phyloP scores from a whole-genome alignment of 2,888 invertebrate species.

The Idaea straminata region DNA sequence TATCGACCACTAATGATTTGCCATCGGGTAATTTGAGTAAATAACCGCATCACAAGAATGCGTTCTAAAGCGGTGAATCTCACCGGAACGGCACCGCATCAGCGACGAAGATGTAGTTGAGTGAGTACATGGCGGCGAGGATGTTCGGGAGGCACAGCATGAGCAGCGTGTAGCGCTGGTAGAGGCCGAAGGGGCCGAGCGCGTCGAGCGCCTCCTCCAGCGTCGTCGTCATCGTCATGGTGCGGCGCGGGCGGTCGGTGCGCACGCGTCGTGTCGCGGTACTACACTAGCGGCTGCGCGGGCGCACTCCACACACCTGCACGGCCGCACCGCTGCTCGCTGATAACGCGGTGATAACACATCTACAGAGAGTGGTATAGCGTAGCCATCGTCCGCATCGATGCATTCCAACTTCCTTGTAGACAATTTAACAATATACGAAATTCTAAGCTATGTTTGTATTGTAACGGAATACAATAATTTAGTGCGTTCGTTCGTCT shows the following conservation, averaged over 20 bases:
- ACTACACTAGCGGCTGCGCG: too few relatives aligned
- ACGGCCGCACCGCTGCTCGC: too few relatives aligned
- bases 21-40: too few relatives aligned
- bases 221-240: constrained; percentile 17
- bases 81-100: constrained; percentile 79
- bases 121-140: constrained; percentile 74
- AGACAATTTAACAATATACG: too few relatives aligned
- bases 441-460: too few relatives aligned
- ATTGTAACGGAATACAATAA: too few relatives aligned
- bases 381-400: too few relatives aligned
- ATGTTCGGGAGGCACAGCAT: constrained; percentile 72
- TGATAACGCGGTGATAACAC: too few relatives aligned
- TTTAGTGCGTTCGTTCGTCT: too few relatives aligned
- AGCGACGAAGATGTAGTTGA: constrained; percentile 80
- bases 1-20: too few relatives aligned
- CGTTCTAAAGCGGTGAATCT: constrained; percentile 26
- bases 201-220: constrained; percentile 59
- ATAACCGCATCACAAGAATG: constrained; percentile 4
- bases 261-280: background rate
- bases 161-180: constrained; percentile 59
- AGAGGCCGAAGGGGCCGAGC: constrained; percentile 66
- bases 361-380: too few relatives aligned
- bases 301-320: background rate
- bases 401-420: too few relatives aligned
- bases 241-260: background rate